A percentile compares a stretch with the other conserved stretches of the same genome.
Evolutionary conservation across 2,113 vertebrate genomes (phyloP).

Genomic region (Gallinago media): DNA sequence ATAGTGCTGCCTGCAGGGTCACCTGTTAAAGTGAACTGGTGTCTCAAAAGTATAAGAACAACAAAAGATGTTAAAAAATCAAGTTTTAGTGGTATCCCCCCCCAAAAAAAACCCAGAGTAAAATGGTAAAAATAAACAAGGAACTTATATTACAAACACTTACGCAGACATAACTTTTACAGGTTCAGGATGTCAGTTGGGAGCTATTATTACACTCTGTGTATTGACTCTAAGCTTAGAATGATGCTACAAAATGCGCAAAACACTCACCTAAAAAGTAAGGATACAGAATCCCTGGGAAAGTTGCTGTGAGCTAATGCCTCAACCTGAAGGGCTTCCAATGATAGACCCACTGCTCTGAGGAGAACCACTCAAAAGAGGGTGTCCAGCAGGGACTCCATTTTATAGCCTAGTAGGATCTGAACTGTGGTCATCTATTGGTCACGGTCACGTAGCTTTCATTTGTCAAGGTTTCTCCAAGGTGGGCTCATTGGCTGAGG

Average conservation of each 20-base stretch:
- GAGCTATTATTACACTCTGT: neutral
- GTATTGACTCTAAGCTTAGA: neutral
- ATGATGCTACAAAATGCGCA: neutral
- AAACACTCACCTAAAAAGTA: neutral
- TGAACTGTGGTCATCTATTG: neutral
- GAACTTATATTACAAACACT: neutral
- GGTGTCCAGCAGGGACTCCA: neutral
- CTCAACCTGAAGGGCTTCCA: neutral
- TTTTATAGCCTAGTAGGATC: neutral
- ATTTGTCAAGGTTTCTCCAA: neutral
- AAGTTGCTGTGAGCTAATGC: neutral
- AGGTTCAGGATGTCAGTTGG: neutral
- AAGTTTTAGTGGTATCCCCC: neutral
- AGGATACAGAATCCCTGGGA: neutral
- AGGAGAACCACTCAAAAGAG: neutral
- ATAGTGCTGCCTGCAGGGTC: fast-evolving
- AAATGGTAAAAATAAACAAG: neutral
- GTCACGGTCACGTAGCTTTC: neutral
- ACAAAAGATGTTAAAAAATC: neutral
- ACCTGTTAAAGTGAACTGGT: neutral
- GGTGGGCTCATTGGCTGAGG: neutral
- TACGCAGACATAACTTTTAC: neutral
- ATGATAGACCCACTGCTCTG: neutral
- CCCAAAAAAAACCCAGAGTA: neutral
- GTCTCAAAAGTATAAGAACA: neutral